A percentile compares a stretch with the other conserved stretches of the same genome.
These are phyloP conservation scores for Eolophus roseicapilla DNA, from an alignment of 2,113 vertebrate species.

Conservation along the genomic window DNA sequence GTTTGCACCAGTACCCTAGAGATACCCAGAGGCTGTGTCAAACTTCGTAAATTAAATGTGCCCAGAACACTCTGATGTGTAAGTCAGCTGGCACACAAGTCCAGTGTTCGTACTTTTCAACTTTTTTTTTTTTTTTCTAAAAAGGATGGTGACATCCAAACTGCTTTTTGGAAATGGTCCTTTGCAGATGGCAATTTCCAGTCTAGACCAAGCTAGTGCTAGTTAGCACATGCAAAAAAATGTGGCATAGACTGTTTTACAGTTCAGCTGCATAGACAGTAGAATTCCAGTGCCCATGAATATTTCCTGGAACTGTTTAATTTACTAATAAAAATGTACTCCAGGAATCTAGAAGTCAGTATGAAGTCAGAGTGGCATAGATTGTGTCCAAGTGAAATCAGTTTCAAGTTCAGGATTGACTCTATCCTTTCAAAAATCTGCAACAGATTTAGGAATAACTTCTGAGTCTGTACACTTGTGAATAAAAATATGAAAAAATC, in stretches of 20 bases:
- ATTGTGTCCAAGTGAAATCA: constrained; percentile 24
- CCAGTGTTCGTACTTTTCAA: not conserved
- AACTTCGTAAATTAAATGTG: not conserved
- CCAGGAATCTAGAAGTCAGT: constrained; percentile 40
- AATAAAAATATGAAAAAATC: not conserved
- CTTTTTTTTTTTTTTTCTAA: not conserved
- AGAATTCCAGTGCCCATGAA: constrained; percentile 11
- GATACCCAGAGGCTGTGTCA: not conserved
- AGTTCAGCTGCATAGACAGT: constrained; percentile 17
- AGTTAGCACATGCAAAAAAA: not conserved
- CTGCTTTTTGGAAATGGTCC: not conserved
- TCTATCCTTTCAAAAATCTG: constrained; percentile 2
- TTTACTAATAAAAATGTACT: constrained; percentile 53
- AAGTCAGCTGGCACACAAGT: not conserved
- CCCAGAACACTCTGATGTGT: not conserved
- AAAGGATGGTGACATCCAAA: not conserved
- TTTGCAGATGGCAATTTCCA: not conserved
- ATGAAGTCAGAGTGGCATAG: not conserved
- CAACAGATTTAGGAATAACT: not conserved
- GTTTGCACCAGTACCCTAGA: not conserved
- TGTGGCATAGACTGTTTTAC: not conserved
- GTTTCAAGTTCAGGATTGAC: not conserved
- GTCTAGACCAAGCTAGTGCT: not conserved
- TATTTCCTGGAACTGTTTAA: constrained; percentile 60
- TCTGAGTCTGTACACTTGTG: not conserved